Evolutionary conservation across 2,888 invertebrate species (phyloP), one percentile per base, ranked within the genome.

Genomic region (Ectemnius continuus): DNA sequence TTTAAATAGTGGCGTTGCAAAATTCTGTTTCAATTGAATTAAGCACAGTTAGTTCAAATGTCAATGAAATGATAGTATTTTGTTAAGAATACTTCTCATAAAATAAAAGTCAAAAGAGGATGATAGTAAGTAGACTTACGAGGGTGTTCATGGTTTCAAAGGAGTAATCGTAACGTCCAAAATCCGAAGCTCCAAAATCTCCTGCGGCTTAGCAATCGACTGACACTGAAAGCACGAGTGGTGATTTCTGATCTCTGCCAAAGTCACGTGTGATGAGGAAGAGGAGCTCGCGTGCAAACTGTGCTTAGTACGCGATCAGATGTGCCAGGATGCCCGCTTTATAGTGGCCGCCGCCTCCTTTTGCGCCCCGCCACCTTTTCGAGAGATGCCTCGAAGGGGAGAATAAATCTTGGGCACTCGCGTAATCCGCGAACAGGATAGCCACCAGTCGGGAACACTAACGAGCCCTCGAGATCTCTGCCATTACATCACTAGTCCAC

Each of bases 91-190:
- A 2, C 14, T n/a, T 11, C 14, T 26, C 0, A 1, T 18, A 20
- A 6, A 36, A 5, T 18, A n/a, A 0, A 11, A 59, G 36, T 18
- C 18, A 6, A 46, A 20, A 48, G 1, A 18, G 18, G 28, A n/a
- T n/a, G 46, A 20, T 11, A 18, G 1, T 46, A 18, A 26, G 84
- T 23, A 23, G 2, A 88, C 88, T 88, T 84, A 88, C 88, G 67
- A 88, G 67, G 63, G 79, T 87, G 75, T 88, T 88, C 88, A 88
- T 88, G 81, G 47, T 80, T 80, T 18, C 20, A n/a, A 13, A 0
- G 57, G 2, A 28, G 28, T 36, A 11, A 36, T 8, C 36, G 36
- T 2, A 36, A 36, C 36, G 36, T 36, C 36, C 36, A 36, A 36
- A 36, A 36, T 36, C 36, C 36, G 11, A 36, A 11, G 8, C 0